Evolutionary conservation across 2,888 invertebrate genomes (phyloP).

Genomic region (Podabrus alpinus): DNA sequence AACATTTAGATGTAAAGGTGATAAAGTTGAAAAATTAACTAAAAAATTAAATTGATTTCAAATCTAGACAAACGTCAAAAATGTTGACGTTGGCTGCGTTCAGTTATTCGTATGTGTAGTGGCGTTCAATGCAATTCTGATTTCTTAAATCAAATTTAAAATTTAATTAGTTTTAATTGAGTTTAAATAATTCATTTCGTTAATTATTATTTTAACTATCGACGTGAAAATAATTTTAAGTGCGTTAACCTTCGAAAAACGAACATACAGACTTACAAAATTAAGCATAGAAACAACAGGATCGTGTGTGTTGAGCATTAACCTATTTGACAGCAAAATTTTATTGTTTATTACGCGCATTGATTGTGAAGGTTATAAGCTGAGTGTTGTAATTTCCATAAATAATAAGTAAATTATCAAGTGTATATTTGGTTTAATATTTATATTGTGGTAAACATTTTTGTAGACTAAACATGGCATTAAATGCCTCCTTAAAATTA

Average conservation of each 20-base stretch:
- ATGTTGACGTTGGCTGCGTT: background rate
- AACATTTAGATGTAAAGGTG: background rate
- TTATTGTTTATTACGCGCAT: no score
- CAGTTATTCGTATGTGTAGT: background rate
- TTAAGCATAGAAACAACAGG: no score
- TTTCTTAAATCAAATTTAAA: background rate
- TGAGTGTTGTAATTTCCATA: background rate
- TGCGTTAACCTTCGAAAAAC: background rate
- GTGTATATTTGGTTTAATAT: background rate
- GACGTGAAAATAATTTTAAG: background rate
- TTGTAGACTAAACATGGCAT: slow-evolving; percentile 42
- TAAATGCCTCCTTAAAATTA: slow-evolving; percentile 45
- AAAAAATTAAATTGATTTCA: background rate
- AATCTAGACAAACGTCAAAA: background rate
- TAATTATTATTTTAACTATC: background rate
- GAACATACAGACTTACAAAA: no score
- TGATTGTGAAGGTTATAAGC: background rate
- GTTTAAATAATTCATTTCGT: background rate
- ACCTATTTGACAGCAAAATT: no score
- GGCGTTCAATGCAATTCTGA: background rate
- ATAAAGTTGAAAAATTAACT: background rate
- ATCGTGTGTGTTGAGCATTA: background rate
- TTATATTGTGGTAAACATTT: background rate
- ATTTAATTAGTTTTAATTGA: background rate
- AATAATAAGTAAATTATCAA: background rate